Conservation (phyloP, 2,888 invertebrate genomes). For the Steinernema hermaphroditum region DNA sequence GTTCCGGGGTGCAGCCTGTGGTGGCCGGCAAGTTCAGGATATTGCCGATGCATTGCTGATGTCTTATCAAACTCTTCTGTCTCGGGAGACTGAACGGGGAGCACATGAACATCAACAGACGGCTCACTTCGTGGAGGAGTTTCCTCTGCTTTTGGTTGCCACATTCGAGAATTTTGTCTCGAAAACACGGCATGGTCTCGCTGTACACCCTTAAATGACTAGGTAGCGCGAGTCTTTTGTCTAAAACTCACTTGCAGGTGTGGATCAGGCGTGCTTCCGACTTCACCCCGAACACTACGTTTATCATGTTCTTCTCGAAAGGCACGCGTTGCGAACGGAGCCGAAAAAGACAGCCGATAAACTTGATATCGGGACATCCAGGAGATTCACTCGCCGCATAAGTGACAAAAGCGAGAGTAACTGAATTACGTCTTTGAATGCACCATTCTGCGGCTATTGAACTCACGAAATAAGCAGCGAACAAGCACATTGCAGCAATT, state of each 20-base stretch:
- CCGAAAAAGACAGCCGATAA: slow-evolving; percentile 60
- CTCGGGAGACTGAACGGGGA: slow-evolving; percentile 59
- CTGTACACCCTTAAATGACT: slow-evolving; percentile 54
- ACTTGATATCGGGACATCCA: slow-evolving; percentile 57
- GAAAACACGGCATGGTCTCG: slow-evolving; percentile 63
- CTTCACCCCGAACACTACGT: slow-evolving; percentile 57
- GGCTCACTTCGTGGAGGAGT: slow-evolving; percentile 60
- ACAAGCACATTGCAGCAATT: not conserved
- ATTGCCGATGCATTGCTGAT: slow-evolving; percentile 57
- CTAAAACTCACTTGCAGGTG: slow-evolving; percentile 61
- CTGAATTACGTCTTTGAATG: slow-evolving; percentile 19
- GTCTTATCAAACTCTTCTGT: slow-evolving; percentile 53
- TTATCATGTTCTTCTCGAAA: slow-evolving; percentile 62
- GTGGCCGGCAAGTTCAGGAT: slow-evolving; percentile 37
- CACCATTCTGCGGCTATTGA: not conserved
- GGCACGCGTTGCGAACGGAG: slow-evolving; percentile 60
- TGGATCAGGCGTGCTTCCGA: slow-evolving; percentile 61
- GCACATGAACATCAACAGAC: slow-evolving; percentile 63
- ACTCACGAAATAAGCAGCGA: not conserved
- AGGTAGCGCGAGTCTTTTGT: not conserved
- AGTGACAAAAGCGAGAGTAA: slow-evolving; percentile 19
- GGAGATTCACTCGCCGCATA: slow-evolving; percentile 11
- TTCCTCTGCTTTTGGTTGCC: slow-evolving; percentile 60
- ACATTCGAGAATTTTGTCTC: slow-evolving; percentile 59
- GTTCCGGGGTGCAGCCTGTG: slow-evolving; percentile 29